phyloP scores from a whole-genome alignment of 64 coral and sea anemone species.

The Trachythela sp. region DNA sequence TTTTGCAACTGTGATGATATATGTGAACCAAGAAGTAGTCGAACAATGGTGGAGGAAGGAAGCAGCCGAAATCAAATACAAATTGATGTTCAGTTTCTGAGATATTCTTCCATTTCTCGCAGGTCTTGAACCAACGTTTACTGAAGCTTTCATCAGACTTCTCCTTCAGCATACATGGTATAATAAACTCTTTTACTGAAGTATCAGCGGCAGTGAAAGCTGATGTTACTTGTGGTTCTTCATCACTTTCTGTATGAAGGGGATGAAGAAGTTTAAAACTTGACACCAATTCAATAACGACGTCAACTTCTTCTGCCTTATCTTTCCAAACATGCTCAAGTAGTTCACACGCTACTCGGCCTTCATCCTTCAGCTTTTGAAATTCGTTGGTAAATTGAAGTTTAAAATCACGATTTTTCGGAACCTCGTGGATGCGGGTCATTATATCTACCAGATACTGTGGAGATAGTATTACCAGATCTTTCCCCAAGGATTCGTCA shows the following conservation, averaged over 20 bases:
- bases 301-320: not conserved
- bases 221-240: not conserved
- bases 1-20: not conserved
- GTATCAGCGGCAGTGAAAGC: not conserved
- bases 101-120: not conserved
- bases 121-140: not conserved
- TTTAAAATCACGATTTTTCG: slow-evolving; percentile 30
- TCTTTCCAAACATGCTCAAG: slow-evolving; percentile 49
- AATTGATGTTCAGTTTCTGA: not conserved
- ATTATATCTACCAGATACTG: slow-evolving; percentile 61
- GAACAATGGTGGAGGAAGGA: not conserved
- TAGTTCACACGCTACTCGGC: slow-evolving; percentile 6
- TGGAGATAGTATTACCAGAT: slow-evolving; percentile 30
- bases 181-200: not conserved
- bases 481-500: slow-evolving; percentile 41
- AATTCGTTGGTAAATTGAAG: slow-evolving; percentile 33
- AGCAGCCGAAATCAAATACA: not conserved
- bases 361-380: slow-evolving; percentile 27
- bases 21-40: not conserved
- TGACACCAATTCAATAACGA: slow-evolving; percentile 26
- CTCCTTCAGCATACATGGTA: slow-evolving; percentile 7
- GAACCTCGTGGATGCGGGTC: slow-evolving; percentile 60
- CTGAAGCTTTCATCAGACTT: not conserved
- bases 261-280: slow-evolving; percentile 19
- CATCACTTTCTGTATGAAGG: not conserved